phyloP scores from a whole-genome alignment of 1,140 invertebrate genomes.

The Temnothorax curvispinosus region DNA sequence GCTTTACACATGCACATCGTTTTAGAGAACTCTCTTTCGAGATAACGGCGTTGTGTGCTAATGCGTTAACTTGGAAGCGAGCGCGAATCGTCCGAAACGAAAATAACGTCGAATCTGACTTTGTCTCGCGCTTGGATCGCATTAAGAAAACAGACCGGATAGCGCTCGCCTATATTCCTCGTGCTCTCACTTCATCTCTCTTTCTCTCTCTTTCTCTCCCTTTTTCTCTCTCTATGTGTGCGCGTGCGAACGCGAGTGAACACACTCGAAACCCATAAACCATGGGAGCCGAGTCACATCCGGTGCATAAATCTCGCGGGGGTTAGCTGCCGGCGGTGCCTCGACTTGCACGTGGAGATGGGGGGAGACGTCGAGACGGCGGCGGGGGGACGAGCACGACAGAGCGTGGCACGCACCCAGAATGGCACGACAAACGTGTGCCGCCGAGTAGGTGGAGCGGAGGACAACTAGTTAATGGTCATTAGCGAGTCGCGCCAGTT shows the following conservation, averaged over 20 bases:
- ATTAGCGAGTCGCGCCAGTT: conserved; percentile 80
- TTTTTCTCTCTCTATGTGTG: neutral
- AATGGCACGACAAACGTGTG: conserved; percentile 68
- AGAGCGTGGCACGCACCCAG: conserved; percentile 65
- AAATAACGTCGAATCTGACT: conserved; percentile 42
- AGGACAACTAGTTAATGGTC: conserved; percentile 81
- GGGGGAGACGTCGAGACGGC: conserved; percentile 33
- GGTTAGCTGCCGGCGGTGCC: conserved; percentile 63
- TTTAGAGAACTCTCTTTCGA: conserved; percentile 9
- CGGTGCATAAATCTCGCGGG: conserved; percentile 83
- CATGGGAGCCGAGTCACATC: conserved; percentile 81
- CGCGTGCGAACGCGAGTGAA: neutral
- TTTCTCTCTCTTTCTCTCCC: neutral
- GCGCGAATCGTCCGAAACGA: conserved; percentile 34
- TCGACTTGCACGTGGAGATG: conserved; percentile 49
- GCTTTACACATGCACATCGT: neutral
- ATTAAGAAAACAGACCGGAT: conserved; percentile 70
- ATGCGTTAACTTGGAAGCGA: conserved; percentile 29
- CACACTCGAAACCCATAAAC: conserved; percentile 78
- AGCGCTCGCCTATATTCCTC: conserved; percentile 9
- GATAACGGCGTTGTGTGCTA: conserved; percentile 28
- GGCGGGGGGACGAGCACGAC: conserved; percentile 55
- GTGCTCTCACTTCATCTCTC: neutral
- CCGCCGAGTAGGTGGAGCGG: conserved; percentile 64
- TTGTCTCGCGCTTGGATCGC: conserved; percentile 29